Percentiles rank a stretch among this genome's conserved stretches.
These are phyloP conservation scores for Leptopilina drosophilae DNA, from an alignment of 2,888 invertebrate genomes.

Conservation along the genomic window DNA sequence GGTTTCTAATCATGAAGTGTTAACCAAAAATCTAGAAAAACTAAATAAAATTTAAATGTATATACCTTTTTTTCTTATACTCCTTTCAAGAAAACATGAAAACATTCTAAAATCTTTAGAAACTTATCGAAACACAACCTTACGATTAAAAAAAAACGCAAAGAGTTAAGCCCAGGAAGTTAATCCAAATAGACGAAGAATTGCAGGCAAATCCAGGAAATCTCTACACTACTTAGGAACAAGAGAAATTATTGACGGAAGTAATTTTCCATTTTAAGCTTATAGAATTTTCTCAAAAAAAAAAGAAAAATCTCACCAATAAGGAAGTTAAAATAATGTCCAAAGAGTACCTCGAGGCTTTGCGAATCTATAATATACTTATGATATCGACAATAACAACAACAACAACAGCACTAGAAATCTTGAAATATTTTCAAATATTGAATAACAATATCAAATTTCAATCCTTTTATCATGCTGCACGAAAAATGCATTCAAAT, in stretches of 20 bases:
- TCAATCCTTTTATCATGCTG: neutral
- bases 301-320: neutral
- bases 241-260: neutral
- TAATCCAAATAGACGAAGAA: no score
- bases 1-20: no score
- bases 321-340: slow-evolving; percentile 5
- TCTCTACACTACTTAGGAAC: neutral
- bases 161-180: no score
- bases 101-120: no score
- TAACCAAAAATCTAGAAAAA: no score
- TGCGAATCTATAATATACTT: neutral
- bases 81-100: no score
- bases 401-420: neutral
- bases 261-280: neutral
- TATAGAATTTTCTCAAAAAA: neutral
- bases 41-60: no score
- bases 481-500: neutral
- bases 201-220: neutral
- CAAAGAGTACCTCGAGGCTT: neutral
- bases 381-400: neutral
- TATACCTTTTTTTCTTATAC: no score
- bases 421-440: neutral
- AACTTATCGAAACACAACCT: no score
- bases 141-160: no score
- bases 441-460: slow-evolving; percentile 25